Percentiles rank a stretch among this genome's conserved stretches.
phyloP scores from a whole-genome alignment of 2,113 vertebrate genomes.

The Conger conger region DNA sequence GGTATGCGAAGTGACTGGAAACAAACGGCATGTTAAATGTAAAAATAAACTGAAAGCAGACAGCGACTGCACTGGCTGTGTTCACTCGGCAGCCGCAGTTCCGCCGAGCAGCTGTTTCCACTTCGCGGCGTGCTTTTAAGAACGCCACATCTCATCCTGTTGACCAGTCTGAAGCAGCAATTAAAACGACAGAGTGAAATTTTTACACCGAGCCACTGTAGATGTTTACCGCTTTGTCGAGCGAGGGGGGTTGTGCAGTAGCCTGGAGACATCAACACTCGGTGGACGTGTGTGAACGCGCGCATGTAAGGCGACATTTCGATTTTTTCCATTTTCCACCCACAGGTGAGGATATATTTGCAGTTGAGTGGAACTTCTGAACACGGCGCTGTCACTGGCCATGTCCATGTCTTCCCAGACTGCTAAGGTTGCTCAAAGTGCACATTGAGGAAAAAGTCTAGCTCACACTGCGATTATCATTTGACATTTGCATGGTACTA shows the following conservation, averaged over 20 bases:
- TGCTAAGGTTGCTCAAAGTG: no score
- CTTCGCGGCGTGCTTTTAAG: constrained; percentile 37
- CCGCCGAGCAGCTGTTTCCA: constrained; percentile 28
- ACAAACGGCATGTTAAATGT: constrained; percentile 65
- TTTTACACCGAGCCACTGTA: neutral
- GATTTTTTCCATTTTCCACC: neutral
- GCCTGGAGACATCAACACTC: neutral
- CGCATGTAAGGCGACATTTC: no score
- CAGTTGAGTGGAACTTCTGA: neutral
- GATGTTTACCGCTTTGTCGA: neutral
- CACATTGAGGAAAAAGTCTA: no score
- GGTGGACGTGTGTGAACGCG: neutral
- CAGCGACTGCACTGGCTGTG: constrained; percentile 63
- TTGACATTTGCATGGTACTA: no score
- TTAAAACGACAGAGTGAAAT: constrained; percentile 16
- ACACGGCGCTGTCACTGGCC: neutral
- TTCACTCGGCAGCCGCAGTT: constrained; percentile 26
- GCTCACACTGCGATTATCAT: no score
- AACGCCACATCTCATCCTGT: constrained; percentile 19
- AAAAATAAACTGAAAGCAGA: constrained; percentile 67
- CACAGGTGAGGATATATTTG: neutral
- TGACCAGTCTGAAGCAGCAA: constrained; percentile 30
- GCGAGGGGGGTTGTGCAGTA: neutral
- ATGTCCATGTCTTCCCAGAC: no score
- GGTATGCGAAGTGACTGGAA: constrained; percentile 63